Percentiles rank a stretch among this genome's conserved stretches.
These are phyloP conservation scores for Bombus pyrosoma DNA, from an alignment of 1,140 invertebrate genomes.

Conservation along the genomic window DNA sequence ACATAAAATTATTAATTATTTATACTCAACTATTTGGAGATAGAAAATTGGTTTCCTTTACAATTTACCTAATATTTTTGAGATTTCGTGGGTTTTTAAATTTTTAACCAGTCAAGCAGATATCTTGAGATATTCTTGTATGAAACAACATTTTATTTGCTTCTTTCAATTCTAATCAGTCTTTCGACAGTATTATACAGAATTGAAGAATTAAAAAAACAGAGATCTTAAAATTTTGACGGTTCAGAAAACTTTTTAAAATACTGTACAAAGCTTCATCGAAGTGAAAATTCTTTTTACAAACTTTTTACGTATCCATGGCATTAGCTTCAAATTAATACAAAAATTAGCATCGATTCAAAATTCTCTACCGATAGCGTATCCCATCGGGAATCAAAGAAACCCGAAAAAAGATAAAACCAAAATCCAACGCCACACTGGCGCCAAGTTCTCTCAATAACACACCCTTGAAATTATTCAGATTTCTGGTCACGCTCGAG, in stretches of 20 bases:
- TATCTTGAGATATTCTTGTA: not conserved
- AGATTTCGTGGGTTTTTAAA: not conserved
- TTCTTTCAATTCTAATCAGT: not conserved
- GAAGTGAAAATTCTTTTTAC: not conserved
- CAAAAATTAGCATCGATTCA: too few species aligned
- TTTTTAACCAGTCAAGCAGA: not conserved
- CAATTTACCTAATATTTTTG: not conserved
- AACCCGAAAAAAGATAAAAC: not conserved
- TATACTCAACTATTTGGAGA: too few species aligned
- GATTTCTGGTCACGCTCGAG: not conserved
- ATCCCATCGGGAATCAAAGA: not conserved
- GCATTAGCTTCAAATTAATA: not conserved
- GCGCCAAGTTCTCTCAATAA: not conserved
- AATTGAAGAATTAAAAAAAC: not conserved
- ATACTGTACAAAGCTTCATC: not conserved
- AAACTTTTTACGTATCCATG: not conserved
- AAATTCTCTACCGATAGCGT: too few species aligned
- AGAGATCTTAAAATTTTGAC: not conserved
- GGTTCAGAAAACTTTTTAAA: not conserved
- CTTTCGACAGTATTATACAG: not conserved
- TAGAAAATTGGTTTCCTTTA: not conserved
- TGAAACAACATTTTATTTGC: not conserved
- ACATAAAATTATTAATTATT: not conserved
- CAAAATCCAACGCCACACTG: not conserved
- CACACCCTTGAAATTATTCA: not conserved